These are phyloP conservation scores for Drosophila bifasciata DNA, from an alignment of 1,140 invertebrate species.

Conservation along the genomic window DNA sequence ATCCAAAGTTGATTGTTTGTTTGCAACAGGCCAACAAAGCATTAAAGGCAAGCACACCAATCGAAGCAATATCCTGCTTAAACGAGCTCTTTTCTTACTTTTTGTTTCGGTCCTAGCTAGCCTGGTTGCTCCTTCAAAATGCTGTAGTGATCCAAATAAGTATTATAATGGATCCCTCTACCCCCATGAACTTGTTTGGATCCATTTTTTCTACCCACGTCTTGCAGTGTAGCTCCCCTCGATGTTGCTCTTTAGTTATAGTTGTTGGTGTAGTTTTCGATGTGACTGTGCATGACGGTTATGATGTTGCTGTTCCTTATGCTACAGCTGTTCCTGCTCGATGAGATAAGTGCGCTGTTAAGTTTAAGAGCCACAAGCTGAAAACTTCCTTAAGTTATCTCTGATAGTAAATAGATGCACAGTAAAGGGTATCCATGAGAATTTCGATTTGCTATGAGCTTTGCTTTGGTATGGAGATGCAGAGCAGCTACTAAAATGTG, in stretches of 20 bases:
- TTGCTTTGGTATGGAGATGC: too few relatives aligned
- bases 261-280: conserved; percentile 70
- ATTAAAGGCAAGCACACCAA: conserved; percentile 77
- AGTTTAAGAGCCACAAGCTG: conserved; percentile 77
- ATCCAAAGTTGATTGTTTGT: conserved; percentile 84
- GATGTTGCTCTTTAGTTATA: conserved; percentile 57
- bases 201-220: conserved; percentile 25
- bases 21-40: conserved; percentile 74
- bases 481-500: too few relatives aligned
- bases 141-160: conserved; percentile 70
- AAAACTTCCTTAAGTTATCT: conserved; percentile 43
- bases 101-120: conserved; percentile 16
- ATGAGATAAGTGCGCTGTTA: conserved; percentile 79
- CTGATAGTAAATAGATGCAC: conserved; percentile 10
- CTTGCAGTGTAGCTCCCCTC: conserved; percentile 62
- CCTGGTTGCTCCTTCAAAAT: conserved; percentile 22
- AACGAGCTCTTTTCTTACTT: conserved; percentile 1
- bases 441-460: conserved; percentile 17
- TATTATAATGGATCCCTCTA: conserved; percentile 62
- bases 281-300: conserved; percentile 29
- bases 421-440: conserved; percentile 49
- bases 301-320: conserved; percentile 22
- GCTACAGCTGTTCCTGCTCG: conserved; percentile 53
- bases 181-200: conserved; percentile 14
- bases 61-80: conserved; percentile 20